Evolutionary conservation across 2,113 vertebrate species (phyloP), one percentile per base, ranked within the genome.

Genomic region (Athene cunicularia): DNA sequence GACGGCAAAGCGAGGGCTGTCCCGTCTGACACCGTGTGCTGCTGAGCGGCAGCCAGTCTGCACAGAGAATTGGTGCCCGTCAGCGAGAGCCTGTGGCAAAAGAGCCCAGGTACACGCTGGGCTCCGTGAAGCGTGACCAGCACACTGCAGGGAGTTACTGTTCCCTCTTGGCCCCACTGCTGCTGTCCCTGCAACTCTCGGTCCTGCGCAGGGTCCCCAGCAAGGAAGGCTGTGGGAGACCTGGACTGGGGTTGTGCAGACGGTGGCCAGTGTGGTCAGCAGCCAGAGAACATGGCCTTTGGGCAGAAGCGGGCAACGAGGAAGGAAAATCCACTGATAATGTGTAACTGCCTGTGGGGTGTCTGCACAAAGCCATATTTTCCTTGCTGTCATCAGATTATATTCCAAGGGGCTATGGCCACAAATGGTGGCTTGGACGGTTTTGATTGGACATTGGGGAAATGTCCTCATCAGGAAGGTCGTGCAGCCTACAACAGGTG

Each of bases 251-350:
- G 27, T 37, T 52, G 59, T 66, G 33, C 18, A 35, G 26, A 20
- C 1, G 1, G 35, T 1, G 1, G 16, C 52, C 28, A 22, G 60
- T 45, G 17, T 26, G 37, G 13, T n/a, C 59, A n/a, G 45, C 66
- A 53, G 12, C 12, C 82, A 22, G 53, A 26, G 21, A n/a, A 47
- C 5, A 2, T 11, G 43, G 21, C 45, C 66, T 79, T 43, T 13
- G 27, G 35, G 63, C 17, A 37, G 59, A 39, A 59, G 20, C 21
- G 28, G 52, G 43, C 33, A 45, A 66, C 66, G 45, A 85, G 15
- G 35, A 58, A 37, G 32, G 12, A 24, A 43, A 58, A 16, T 43
- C 32, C 28, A n/a, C 32, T 17, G 55, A 17, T 22, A 62, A 30
- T 1, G 1, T 5, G 30, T 33, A 33, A n/a, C 39, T 20, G 9